These are phyloP conservation scores for Cosmorhoe ocellata DNA, from an alignment of 2,888 invertebrate species.

Conservation along the genomic window DNA sequence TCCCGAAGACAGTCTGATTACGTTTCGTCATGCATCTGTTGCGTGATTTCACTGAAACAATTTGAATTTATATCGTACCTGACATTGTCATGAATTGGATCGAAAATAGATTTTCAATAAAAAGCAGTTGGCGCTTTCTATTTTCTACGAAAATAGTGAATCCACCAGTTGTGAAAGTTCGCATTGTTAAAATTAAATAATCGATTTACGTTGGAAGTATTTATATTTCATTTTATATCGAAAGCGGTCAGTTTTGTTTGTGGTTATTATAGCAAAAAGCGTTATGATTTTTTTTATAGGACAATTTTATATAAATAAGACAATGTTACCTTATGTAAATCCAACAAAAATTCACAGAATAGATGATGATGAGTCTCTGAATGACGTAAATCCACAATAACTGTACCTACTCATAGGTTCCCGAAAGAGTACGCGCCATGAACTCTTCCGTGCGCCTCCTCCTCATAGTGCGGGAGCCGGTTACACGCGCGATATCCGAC, in stretches of 20 bases:
- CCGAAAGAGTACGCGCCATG: slow-evolving; percentile 96
- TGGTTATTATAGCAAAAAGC: too few species aligned
- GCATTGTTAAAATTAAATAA: not conserved
- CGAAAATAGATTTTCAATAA: slow-evolving; percentile 26
- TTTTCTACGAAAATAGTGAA: slow-evolving; percentile 18
- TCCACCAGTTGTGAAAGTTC: not conserved
- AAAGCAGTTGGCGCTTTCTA: slow-evolving; percentile 12
- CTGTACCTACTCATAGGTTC: slow-evolving; percentile 87
- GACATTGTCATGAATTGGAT: slow-evolving; percentile 23
- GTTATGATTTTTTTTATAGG: too few species aligned
- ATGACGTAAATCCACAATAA: too few species aligned
- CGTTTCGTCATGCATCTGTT: slow-evolving; percentile 33
- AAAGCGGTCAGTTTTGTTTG: too few species aligned
- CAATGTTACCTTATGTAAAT: too few species aligned
- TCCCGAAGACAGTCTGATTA: slow-evolving; percentile 27
- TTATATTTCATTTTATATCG: too few species aligned
- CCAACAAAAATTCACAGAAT: too few species aligned
- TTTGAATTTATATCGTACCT: slow-evolving; percentile 25
- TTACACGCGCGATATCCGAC: slow-evolving; percentile 97
- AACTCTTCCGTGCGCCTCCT: slow-evolving; percentile 95
- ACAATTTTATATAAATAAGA: too few species aligned
- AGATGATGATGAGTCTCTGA: too few species aligned
- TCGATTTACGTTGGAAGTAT: slow-evolving; percentile 5
- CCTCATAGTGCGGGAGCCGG: slow-evolving; percentile 97
- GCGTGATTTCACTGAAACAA: slow-evolving; percentile 32